phyloP scores from a whole-genome alignment of 2,113 vertebrate species.

The Lutjanus erythropterus region DNA sequence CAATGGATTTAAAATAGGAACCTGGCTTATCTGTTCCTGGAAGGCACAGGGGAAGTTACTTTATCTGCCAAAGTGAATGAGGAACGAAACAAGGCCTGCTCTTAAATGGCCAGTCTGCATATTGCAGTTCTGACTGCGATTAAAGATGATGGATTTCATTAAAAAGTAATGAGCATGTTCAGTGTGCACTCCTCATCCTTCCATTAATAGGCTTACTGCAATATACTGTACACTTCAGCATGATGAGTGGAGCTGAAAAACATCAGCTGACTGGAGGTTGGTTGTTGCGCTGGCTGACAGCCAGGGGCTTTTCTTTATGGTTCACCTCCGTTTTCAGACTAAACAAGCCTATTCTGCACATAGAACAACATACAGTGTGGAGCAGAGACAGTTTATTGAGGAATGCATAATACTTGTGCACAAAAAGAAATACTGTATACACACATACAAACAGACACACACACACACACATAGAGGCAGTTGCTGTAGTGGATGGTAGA shows the following conservation, averaged over 20 bases:
- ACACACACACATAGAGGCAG: conserved; percentile 58
- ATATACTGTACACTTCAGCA: conserved; percentile 13
- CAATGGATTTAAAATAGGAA: background rate
- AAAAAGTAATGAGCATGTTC: conserved; percentile 52
- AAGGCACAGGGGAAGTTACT: conserved; percentile 25
- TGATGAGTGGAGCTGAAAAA: conserved; percentile 56
- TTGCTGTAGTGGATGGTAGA: conserved; percentile 83
- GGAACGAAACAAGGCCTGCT: conserved; percentile 24
- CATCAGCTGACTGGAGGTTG: conserved; percentile 59
- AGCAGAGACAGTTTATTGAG: conserved; percentile 39
- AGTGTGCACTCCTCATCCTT: conserved; percentile 3
- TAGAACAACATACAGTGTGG: conserved; percentile 34
- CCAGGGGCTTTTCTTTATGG: conserved; percentile 41
- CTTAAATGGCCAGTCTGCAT: conserved; percentile 14
- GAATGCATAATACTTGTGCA: conserved; percentile 57
- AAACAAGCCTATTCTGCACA: conserved; percentile 46
- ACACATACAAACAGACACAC: conserved; percentile 35
- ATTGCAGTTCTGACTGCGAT: conserved; percentile 36
- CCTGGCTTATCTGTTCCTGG: conserved; percentile 3
- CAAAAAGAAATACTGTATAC: conserved; percentile 49
- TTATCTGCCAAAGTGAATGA: conserved; percentile 26
- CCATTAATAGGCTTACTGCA: conserved; percentile 43
- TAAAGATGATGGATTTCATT: conserved; percentile 57
- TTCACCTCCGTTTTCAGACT: conserved; percentile 56
- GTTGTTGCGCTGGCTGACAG: conserved; percentile 32